phyloP scores from a whole-genome alignment of 2,113 vertebrate species.

The Phoenicopterus ruber region DNA sequence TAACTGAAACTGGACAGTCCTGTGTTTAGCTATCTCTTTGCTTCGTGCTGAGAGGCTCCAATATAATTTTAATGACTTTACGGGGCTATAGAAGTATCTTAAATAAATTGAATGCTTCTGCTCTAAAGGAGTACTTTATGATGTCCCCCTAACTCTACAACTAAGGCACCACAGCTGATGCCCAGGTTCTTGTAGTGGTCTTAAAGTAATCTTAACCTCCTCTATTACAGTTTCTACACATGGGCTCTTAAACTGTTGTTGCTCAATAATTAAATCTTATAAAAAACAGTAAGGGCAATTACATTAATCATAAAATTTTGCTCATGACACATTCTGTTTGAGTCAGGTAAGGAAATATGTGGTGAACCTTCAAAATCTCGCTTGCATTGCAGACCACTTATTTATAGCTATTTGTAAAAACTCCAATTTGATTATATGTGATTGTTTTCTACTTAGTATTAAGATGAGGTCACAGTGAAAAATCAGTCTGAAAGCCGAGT shows the following conservation, averaged over 20 bases:
- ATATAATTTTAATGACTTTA: neutral
- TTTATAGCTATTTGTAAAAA: neutral
- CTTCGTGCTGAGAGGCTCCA: neutral
- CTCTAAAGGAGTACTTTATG: neutral
- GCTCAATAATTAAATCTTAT: neutral
- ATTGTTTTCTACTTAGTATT: neutral
- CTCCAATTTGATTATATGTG: neutral
- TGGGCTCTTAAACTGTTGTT: neutral
- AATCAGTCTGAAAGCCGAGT: neutral
- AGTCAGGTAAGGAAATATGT: neutral
- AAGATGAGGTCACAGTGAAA: neutral
- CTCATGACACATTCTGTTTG: neutral
- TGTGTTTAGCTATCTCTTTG: neutral
- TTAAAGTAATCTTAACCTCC: neutral
- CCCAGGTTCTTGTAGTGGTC: neutral
- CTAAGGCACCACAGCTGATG: neutral
- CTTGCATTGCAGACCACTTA: neutral
- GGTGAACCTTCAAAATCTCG: neutral
- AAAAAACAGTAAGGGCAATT: neutral
- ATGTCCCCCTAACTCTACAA: neutral
- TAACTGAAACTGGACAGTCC: neutral
- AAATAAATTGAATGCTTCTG: neutral
- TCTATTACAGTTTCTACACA: neutral
- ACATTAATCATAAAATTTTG: neutral
- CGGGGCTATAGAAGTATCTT: neutral